These are phyloP conservation scores for Trachythela sp. DNA, from an alignment of 64 coral and sea anemone species.

Conservation along the genomic window DNA sequence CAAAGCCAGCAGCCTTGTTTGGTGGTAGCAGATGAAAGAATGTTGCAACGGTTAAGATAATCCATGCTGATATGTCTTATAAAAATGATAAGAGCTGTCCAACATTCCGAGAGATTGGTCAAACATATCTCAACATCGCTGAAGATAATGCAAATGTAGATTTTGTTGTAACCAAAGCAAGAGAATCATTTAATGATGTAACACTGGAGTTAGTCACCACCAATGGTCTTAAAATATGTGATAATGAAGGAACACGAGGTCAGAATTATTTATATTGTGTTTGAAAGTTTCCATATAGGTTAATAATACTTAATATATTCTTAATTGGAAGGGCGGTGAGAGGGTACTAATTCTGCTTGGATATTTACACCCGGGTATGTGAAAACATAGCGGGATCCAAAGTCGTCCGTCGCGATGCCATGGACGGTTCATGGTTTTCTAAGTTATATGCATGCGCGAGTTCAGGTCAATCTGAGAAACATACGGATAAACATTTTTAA, in stretches of 20 bases:
- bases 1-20: slow-evolving; percentile 15
- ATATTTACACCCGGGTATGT: no score
- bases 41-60: slow-evolving; percentile 42
- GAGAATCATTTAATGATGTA: slow-evolving; percentile 43
- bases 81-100: slow-evolving; percentile 39
- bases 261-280: neutral
- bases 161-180: slow-evolving; percentile 44
- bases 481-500: no score
- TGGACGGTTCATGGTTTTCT: no score
- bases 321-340: no score
- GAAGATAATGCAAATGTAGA: slow-evolving; percentile 55
- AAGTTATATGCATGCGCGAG: no score
- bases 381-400: no score
- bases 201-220: slow-evolving; percentile 40
- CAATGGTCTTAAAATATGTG: slow-evolving; percentile 46
- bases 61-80: slow-evolving; percentile 49
- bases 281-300: no score
- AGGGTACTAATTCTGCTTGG: no score
- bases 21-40: slow-evolving; percentile 49
- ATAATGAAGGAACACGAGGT: slow-evolving; percentile 59
- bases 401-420: no score
- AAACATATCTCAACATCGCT: slow-evolving; percentile 49
- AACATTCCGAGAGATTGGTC: slow-evolving; percentile 42
- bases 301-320: no score
- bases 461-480: no score